Conservation (phyloP, 2,113 vertebrate genomes). For the Festucalex cinctus region DNA sequence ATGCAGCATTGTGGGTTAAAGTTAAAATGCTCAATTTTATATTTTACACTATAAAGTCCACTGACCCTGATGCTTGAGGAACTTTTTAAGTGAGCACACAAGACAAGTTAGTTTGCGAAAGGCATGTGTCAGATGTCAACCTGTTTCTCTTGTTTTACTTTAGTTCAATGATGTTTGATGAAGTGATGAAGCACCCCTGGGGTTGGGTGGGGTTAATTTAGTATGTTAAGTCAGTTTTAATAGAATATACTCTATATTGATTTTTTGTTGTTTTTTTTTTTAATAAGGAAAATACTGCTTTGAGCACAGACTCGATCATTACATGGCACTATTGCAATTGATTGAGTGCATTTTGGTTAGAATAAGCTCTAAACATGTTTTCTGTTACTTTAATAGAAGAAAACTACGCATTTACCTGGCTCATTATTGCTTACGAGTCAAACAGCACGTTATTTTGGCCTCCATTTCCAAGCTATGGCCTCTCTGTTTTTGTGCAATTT, state of each 20-base stretch:
- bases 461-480: conserved; percentile 9
- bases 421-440: conserved; percentile 34
- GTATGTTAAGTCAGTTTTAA: conserved; percentile 26
- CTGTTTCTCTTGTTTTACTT: conserved; percentile 9
- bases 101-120: conserved; percentile 18
- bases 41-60: neutral
- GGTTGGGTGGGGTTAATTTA: neutral
- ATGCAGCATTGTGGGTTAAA: conserved; percentile 29
- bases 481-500: conserved; percentile 11
- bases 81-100: conserved; percentile 15
- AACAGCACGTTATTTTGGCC: conserved; percentile 19
- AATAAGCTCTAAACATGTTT: conserved; percentile 2
- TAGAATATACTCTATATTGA: conserved; percentile 6
- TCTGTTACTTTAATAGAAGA: neutral
- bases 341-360: conserved; percentile 27
- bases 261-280: too few relatives aligned
- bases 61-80: conserved; percentile 11
- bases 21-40: conserved; percentile 2
- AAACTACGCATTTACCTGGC: neutral
- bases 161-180: conserved; percentile 3
- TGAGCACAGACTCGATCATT: neutral
- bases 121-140: conserved; percentile 21
- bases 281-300: conserved; percentile 32
- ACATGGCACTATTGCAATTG: conserved; percentile 1
- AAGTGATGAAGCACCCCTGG: neutral